Conservation (phyloP, 2,797 vertebrate genomes). For the Notoglanidium macrostoma region DNA sequence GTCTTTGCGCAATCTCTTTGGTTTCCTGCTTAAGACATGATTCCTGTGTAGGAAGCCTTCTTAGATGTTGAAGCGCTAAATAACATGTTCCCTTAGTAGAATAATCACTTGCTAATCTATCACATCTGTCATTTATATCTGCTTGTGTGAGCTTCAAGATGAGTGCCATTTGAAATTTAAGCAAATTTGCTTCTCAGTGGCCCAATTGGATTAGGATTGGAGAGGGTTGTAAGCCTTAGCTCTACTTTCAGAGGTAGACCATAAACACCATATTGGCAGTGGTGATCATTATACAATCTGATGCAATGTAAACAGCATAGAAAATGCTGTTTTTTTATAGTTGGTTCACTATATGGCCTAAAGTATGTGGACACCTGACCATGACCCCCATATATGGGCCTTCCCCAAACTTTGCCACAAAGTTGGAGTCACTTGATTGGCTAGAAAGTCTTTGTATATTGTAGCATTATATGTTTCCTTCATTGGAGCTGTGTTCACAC, state of each 20-base stretch:
- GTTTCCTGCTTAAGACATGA: background rate
- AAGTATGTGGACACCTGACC: background rate
- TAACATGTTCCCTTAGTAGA: background rate
- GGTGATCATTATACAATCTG: background rate
- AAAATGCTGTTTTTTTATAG: too few species aligned
- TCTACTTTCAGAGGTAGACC: background rate
- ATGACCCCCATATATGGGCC: background rate
- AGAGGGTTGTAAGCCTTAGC: constrained; percentile 14
- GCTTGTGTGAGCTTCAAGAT: background rate
- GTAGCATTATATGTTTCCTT: background rate
- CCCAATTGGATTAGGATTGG: constrained; percentile 40
- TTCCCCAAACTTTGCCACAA: background rate
- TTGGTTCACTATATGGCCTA: background rate
- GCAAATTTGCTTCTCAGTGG: constrained; percentile 22
- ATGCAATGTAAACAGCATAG: too few species aligned
- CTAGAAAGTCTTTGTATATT: background rate
- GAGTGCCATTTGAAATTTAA: constrained; percentile 24
- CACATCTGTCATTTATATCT: constrained; percentile 2
- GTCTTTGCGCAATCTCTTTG: background rate
- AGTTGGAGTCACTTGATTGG: background rate
- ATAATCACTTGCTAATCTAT: constrained; percentile 13
- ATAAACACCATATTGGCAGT: background rate
- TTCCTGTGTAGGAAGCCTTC: background rate
- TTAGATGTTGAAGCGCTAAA: background rate
- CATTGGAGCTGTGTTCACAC: background rate